A percentile compares a stretch with the other conserved stretches of the same genome.
These are phyloP conservation scores for Myxocyprinus asiaticus DNA, from an alignment of 2,113 vertebrate species.

Conservation along the genomic window DNA sequence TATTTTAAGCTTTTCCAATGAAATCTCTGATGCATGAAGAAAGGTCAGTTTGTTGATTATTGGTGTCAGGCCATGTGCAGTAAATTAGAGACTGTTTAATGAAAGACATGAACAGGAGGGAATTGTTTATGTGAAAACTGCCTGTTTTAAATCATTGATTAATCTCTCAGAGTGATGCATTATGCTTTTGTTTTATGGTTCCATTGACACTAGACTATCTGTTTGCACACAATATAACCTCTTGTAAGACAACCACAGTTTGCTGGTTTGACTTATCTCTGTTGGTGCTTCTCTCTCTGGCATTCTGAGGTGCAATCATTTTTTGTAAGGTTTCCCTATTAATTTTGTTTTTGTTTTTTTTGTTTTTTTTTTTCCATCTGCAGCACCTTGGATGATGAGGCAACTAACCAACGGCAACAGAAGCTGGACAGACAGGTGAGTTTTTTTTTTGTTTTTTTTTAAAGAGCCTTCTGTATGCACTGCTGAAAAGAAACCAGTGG, in stretches of 20 bases:
- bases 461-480: too few relatives aligned
- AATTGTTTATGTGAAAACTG: too few relatives aligned
- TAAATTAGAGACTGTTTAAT: too few relatives aligned
- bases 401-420: slow-evolving; percentile 93
- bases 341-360: slow-evolving; percentile 50
- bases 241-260: not conserved
- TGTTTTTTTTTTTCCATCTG: slow-evolving; percentile 45
- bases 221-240: not conserved
- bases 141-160: not conserved
- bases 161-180: not conserved
- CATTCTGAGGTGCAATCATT: not conserved
- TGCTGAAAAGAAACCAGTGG: not conserved
- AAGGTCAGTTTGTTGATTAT: not conserved
- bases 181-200: not conserved
- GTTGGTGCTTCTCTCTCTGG: not conserved
- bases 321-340: not conserved
- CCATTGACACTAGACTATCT: not conserved
- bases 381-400: slow-evolving; percentile 97
- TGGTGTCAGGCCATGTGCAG: too few relatives aligned
- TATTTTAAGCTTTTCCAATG: not conserved
- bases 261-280: not conserved
- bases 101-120: too few relatives aligned
- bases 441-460: not conserved
- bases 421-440: slow-evolving; percentile 97
- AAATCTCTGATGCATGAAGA: not conserved